Conservation (phyloP, 2,888 invertebrate genomes). For the Meiosimyza decipiens region DNA sequence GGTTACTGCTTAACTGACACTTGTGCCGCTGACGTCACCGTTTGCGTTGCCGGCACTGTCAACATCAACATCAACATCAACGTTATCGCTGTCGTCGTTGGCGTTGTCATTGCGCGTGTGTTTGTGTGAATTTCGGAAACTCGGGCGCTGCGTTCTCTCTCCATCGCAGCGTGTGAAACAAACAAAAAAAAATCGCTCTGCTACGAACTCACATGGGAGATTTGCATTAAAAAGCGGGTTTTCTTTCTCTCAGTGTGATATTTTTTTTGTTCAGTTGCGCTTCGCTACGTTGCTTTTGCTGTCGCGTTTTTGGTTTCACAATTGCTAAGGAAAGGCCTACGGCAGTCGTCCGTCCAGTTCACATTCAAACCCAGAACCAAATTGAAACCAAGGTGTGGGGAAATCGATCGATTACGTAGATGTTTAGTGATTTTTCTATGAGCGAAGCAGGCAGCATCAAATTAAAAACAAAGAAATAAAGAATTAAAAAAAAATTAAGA, state of each 20-base stretch:
- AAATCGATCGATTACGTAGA: conserved; percentile 50
- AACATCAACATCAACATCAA: background rate
- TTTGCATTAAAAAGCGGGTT: conserved; percentile 18
- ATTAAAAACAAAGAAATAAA: conserved; percentile 31
- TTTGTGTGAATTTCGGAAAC: conserved; percentile 22
- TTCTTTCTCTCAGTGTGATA: background rate
- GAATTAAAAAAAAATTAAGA: conserved; percentile 16
- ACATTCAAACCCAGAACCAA: too few relatives aligned
- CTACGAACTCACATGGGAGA: conserved; percentile 5
- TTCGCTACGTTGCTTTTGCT: conserved; percentile 14
- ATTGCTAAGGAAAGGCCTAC: conserved; percentile 22
- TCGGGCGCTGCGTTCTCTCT: background rate
- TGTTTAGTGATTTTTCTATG: conserved; percentile 27
- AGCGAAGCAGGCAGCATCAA: background rate
- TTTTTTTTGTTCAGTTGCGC: background rate
- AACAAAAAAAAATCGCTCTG: background rate
- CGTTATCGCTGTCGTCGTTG: background rate
- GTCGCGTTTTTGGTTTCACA: conserved; percentile 24
- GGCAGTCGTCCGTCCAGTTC: background rate
- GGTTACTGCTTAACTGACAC: background rate
- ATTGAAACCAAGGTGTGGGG: conserved; percentile 45
- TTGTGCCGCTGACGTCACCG: conserved; percentile 37
- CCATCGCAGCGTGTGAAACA: conserved; percentile 1
- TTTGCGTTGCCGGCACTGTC: conserved; percentile 34
- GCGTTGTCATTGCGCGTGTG: background rate